phyloP scores from a whole-genome alignment of 2,797 vertebrate genomes.

The Malurus splendens region DNA sequence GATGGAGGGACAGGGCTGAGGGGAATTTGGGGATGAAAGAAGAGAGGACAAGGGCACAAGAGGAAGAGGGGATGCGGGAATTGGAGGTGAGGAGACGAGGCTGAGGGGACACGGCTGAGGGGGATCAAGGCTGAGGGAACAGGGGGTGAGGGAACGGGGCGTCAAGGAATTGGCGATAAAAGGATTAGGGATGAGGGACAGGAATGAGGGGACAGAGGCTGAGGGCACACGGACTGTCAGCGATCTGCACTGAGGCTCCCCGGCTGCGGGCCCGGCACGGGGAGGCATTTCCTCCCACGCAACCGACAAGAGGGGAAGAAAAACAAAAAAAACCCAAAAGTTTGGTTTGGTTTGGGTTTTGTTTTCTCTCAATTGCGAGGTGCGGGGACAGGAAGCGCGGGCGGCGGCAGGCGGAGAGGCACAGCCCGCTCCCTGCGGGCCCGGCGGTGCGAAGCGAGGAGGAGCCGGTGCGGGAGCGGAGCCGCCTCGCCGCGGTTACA shows the following conservation, averaged over 20 bases:
- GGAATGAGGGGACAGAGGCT: no score
- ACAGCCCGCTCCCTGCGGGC: not conserved
- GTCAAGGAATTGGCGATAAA: not conserved
- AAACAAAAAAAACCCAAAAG: rapidly evolving
- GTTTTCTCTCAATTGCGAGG: not conserved
- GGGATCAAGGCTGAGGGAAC: not conserved
- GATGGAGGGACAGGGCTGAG: no score
- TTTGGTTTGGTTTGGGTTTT: not conserved
- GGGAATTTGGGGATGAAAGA: not conserved
- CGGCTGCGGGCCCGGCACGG: not conserved
- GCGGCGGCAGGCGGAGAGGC: not conserved
- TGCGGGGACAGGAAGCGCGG: not conserved
- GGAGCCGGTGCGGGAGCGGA: not conserved
- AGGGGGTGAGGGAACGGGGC: not conserved
- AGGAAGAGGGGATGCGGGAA: not conserved
- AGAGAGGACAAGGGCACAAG: not conserved
- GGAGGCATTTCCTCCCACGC: not conserved
- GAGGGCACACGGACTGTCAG: not conserved
- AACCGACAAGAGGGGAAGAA: not conserved
- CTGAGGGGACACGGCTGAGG: not conserved
- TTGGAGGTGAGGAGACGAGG: not conserved
- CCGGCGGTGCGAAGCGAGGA: rapidly evolving
- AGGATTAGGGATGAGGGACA: not conserved
- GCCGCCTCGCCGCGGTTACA: not conserved
- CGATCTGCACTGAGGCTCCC: not conserved